Base-by-base conservation (phyloP, 2,888 invertebrate species). In the Dione juno region DNA sequence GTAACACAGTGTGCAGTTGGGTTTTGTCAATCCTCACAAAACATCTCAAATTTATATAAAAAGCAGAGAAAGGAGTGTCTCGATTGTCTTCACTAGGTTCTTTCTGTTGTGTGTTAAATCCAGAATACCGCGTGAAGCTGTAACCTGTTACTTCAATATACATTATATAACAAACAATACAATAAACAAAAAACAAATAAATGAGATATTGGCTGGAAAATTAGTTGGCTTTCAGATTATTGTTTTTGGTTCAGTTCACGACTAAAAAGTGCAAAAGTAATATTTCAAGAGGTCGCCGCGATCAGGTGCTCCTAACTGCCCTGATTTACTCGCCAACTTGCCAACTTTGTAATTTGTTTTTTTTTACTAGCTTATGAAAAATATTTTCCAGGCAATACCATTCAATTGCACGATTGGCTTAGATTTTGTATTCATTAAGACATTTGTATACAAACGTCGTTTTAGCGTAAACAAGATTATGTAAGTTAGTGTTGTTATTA, bases 271-370 rank as follows among this genome's bases (percentile, higher is more conserved):
- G 75, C 71, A 75, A 76, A 78, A 75, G 79, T 74, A 74, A 80
- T 80, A 80, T 77, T 75, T 78, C 78, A 77, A 74, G 76, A 78
- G 79, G 77, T 77, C 73, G 78, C 70, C 73, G 78, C 70, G 77
- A 78, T 80, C 80, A 80, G 80, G 80, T 80, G 80, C 72, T 76
- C 66, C 72, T 79, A 80, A 80, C 78, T 78, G 80, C 79, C 70
- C 76, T 79, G 80, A 80, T 79, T 80, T 80, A 80, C 80, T 79
- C 76, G 73, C 73, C 76, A 79, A 79, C 77, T 80, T 78, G 78
- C 72, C 70, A 73, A 76, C 75, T 75, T 48, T 58, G 59, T 48
- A 75, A 74, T 77, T 74, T 72, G 71, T 75, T 73, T 75, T 69
- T 69, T 72, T 74, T 71, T 70, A n/a, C 50, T 58, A 69, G 67